Percentiles rank a stretch among this genome's conserved stretches.
These are phyloP conservation scores for Eudasyphora cyanicolor DNA, from an alignment of 2,888 invertebrate species.

Conservation along the genomic window DNA sequence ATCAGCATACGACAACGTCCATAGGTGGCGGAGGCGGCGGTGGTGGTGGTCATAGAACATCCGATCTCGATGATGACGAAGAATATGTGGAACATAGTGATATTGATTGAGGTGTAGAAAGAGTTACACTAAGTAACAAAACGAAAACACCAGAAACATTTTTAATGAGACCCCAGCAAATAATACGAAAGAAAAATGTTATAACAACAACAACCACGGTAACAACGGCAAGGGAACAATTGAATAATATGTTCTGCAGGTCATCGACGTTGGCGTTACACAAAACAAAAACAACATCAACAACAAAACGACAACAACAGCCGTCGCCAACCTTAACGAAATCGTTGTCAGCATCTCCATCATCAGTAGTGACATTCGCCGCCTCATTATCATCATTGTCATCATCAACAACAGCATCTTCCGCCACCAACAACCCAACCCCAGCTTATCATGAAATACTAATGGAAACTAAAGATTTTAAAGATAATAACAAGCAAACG, in stretches of 20 bases:
- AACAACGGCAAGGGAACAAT: constrained; percentile 29
- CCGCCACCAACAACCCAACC: constrained; percentile 16
- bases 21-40: constrained; percentile 35
- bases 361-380: constrained; percentile 42
- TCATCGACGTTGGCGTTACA: constrained; percentile 18
- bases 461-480: constrained; percentile 53
- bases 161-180: constrained; percentile 40
- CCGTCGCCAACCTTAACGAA: constrained; percentile 32
- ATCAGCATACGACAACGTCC: constrained; percentile 32
- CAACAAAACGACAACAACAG: constrained; percentile 3
- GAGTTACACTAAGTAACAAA: constrained; percentile 66
- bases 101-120: constrained; percentile 76
- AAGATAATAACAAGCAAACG: constrained; percentile 20
- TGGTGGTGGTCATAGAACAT: constrained; percentile 69
- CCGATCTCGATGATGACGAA: constrained; percentile 77
- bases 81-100: constrained; percentile 75
- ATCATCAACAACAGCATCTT: not conserved
- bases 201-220: constrained; percentile 52
- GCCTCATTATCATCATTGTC: not conserved
- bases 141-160: constrained; percentile 45
- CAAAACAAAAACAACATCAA: constrained; percentile 30
- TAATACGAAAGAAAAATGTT: constrained; percentile 45
- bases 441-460: constrained; percentile 56
- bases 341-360: constrained; percentile 50
- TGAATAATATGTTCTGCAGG: constrained; percentile 29